Base-by-base conservation (phyloP, 2,888 invertebrate genomes). In the Calameuta filiformis region DNA sequence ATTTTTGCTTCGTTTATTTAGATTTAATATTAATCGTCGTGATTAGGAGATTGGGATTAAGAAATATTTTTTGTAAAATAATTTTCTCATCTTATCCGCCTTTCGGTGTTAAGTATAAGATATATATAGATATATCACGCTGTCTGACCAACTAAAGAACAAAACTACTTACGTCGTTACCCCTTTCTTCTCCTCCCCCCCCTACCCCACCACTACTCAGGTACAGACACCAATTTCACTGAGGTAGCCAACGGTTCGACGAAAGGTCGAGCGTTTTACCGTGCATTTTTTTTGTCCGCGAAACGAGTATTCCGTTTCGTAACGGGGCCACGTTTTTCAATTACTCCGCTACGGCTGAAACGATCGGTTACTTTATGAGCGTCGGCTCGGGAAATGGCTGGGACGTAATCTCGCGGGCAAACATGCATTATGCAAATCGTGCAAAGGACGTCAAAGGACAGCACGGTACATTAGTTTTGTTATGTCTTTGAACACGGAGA, bases 361-460 rank as follows among this genome's bases (percentile, higher is more conserved):
- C 71, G 71, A 71, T 71, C 71, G 31, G 31, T 71, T 71, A 33
- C 71, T 33, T 71, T 71, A 33, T 33, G 33, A 71, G 31, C 74
- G 74, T 30, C 74, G 74, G 6, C 30, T 74, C 74, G 74, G 31
- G 30, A 74, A 74, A 35, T 74, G 34, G 74, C n/a, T 30, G 31
- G 34, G 74, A 35, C 34, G 34, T 35, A 74, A 74, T 74, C 74
- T 74, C 33, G n/a, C 23, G 35, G 31, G n/a, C 35, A 74, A 74
- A 74, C 74, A 35, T 74, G 74, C 74, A 74, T 74, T 74, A 74
- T 74, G 74, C 74, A 74, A 74, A 74, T 74, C 30, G 12, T 71
- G 71, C 9, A 34, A 71, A n/a, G 34, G 30, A 31, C 56, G 56
- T 34, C 71, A 33, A 23, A 71, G 71, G 34, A 71, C 15, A 71